These are phyloP conservation scores for Volucella zonaria DNA, from an alignment of 2,888 invertebrate genomes.

Conservation along the genomic window DNA sequence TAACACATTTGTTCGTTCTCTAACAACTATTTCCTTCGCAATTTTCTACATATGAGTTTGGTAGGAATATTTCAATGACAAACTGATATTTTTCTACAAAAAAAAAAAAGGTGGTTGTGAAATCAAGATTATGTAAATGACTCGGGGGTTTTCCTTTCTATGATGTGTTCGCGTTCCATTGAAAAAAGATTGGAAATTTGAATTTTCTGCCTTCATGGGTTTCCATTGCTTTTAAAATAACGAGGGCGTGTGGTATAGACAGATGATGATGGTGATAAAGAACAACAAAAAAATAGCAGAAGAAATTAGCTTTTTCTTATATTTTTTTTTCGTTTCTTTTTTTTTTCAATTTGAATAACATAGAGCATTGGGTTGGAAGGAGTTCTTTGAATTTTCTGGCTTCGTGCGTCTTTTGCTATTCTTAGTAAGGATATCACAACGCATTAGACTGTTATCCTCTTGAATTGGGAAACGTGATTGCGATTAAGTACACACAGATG, in stretches of 20 bases:
- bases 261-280: neutral
- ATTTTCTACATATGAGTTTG: no score
- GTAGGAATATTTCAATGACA: no score
- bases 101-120: neutral
- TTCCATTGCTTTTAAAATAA: constrained; percentile 4
- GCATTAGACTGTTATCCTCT: constrained; percentile 14
- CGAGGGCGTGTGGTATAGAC: neutral
- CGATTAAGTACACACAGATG: constrained; percentile 8
- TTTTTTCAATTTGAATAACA: constrained; percentile 27
- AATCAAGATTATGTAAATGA: constrained; percentile 31
- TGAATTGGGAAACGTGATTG: constrained; percentile 39
- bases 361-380: constrained; percentile 12
- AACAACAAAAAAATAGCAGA: neutral
- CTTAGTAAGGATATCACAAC: constrained; percentile 5
- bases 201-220: constrained; percentile 22
- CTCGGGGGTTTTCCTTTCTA: no score
- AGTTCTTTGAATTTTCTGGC: neutral
- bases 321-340: neutral
- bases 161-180: neutral
- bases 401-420: neutral
- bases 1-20: no score
- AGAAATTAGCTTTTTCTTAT: constrained; percentile 3
- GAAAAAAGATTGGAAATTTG: constrained; percentile 11
- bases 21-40: no score
- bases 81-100: no score